Conservation (phyloP, 35 echinoderm and acorn worm genomes). For the Hemicentrotus pulcherrimus region DNA sequence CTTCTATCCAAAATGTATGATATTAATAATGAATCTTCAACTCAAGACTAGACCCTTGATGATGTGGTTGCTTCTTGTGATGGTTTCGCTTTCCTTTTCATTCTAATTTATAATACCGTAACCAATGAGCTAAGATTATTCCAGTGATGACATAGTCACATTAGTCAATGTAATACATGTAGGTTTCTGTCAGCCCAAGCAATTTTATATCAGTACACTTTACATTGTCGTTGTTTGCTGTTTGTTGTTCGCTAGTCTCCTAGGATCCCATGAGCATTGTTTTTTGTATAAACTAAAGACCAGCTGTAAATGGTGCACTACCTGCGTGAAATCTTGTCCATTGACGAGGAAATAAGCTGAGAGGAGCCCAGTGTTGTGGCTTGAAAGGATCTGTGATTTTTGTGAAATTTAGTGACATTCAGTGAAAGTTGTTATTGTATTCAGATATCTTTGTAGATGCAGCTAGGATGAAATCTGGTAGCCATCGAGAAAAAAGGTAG, state of each 20-base stretch:
- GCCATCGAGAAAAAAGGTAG: not conserved
- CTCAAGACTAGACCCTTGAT: not conserved
- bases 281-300: not conserved
- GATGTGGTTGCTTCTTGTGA: not conserved
- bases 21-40: not conserved
- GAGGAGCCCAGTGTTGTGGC: not conserved
- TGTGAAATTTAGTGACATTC: not conserved
- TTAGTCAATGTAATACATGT: not conserved
- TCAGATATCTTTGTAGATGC: not conserved
- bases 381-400: not conserved
- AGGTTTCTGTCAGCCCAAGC: not conserved
- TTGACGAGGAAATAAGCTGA: not conserved
- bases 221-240: not conserved
- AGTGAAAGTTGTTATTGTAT: not conserved
- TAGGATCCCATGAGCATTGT: not conserved
- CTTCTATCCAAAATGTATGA: not conserved
- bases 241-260: not conserved
- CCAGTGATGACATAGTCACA: not conserved
- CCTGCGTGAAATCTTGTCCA: not conserved
- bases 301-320: not conserved
- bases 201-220: not conserved
- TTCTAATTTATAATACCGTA: not conserved
- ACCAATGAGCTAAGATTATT: not conserved
- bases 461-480: not conserved
- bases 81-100: not conserved